Evolutionary conservation across 2,113 vertebrate species (phyloP), one percentile per base, ranked within the genome.

Genomic region (Eupsittula cactorum): DNA sequence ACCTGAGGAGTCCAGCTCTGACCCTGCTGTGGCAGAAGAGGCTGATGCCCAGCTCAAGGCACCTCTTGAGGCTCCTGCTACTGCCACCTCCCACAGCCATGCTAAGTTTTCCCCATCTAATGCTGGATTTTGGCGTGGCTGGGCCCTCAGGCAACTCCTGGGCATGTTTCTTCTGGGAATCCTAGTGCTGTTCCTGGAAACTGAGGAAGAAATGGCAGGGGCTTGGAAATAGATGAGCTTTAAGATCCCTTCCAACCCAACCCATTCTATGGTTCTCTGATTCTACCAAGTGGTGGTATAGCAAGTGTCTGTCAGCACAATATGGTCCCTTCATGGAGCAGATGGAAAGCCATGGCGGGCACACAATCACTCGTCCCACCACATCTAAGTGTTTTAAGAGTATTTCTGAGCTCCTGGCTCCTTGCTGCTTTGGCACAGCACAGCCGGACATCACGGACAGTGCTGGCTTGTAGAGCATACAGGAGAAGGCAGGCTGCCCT

Each of bases 101-200:
- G 31, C 29, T 28, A 9, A 25, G 13, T 17, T 62, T 37, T 50
- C 20, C 27, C 31, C 1, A 3, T 46, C n/a, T 37, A 20, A 13
- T 7, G 13, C 1, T 2, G 65, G 31, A 39, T 67, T 79, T 65
- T 46, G 47, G 11, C 4, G 2, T n/a, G n/a, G 23, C 28, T 28
- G 4, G 2, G 35, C 35, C 60, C 62, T 64, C 4, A 10, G 28
- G 33, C 57, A 76, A 63, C 50, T 69, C 20, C n/a, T 0, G 3
- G 33, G 16, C 0, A 1, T 4, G 1, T 28, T 69, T 27, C 55
- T 33, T n/a, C 37, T 50, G 0, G 0, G 33, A 31, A 69, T 15
- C 49, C 47, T 18, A 2, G 28, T n/a, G 80, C 47, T 57, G 9
- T 9, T 79, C 75, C 70, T 50, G 62, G 80, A 57, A 62, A 65